Conservation (phyloP, 1,140 invertebrate genomes). For the Lepidotrigona ventralis region DNA sequence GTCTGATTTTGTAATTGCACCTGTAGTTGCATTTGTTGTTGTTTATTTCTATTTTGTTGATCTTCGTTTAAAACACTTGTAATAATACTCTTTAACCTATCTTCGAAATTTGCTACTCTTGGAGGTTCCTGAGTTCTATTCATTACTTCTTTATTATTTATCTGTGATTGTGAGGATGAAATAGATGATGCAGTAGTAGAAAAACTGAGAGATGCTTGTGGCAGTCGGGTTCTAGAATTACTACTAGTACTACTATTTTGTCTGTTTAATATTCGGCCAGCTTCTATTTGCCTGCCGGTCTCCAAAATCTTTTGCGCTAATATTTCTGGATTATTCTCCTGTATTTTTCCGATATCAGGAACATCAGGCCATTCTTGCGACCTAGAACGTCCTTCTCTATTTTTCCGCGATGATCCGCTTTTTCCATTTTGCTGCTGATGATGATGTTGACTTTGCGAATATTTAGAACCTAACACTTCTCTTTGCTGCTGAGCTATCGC, state of each 20-base stretch:
- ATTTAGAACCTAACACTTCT: constrained; percentile 63
- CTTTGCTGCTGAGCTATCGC: constrained; percentile 74
- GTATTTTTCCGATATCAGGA: constrained; percentile 93
- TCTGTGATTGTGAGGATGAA: constrained; percentile 72
- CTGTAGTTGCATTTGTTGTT: constrained; percentile 72
- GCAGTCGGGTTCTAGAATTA: constrained; percentile 70
- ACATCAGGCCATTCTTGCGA: constrained; percentile 95
- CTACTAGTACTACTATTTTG: constrained; percentile 52
- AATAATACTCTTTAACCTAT: constrained; percentile 95
- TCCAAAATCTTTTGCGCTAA: constrained; percentile 93
- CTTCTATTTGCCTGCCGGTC: constrained; percentile 92
- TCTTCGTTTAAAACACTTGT: constrained; percentile 94
- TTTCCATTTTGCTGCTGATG: constrained; percentile 68
- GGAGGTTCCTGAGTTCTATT: constrained; percentile 86
- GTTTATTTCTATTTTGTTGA: constrained; percentile 82
- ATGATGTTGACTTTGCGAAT: constrained; percentile 65
- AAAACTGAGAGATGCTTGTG: constrained; percentile 76
- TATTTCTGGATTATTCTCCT: constrained; percentile 94
- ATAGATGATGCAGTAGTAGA: constrained; percentile 53
- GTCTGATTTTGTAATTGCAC: constrained; percentile 71
- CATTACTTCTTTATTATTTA: constrained; percentile 70
- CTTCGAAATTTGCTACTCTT: constrained; percentile 93
- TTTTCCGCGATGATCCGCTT: constrained; percentile 81
- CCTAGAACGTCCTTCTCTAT: constrained; percentile 86
- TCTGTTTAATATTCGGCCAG: constrained; percentile 83